Base-by-base conservation (phyloP, 2,888 invertebrate genomes). In the Stenichneumon culpator region DNA sequence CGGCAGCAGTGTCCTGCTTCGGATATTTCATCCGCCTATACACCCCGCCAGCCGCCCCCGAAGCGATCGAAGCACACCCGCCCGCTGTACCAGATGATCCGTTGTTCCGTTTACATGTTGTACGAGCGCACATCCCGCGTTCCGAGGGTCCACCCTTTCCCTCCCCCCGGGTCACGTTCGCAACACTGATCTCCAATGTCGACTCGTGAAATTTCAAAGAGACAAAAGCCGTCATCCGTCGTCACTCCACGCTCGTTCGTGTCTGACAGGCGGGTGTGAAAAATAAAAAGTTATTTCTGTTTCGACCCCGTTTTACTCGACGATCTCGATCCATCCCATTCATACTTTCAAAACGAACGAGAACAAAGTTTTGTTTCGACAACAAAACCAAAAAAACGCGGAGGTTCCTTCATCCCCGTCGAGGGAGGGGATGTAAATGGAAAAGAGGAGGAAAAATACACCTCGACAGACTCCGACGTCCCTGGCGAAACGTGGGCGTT, bases 161-260 rank as follows among this genome's bases (percentile, higher is more conserved):
- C 11, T 3, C 44, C 57, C 80, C 80, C 65, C 57, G 67, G 83
- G 80, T 83, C 84, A 68, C 80, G 77, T 84, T 82, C 65, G 63
- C 84, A 74, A 82, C 68, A 79, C 82, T 68, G 73, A 84, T 84
- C 78, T 82, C 69, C 81, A 82, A 84, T 79, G 73, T 84, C 84
- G 73, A 67, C 63, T 78, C 78, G 69, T 60, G 63, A 65, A 60
- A 63, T 81, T 81, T 50, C 67, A 44, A 72, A 77, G 73, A 54
- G 81, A 73, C 36, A 50, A 69, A 81, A 84, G 52, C 54, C 77
- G 78, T 84, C 84, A 80, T 73, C 63, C 39, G 60, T 60, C 75
- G 68, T 84, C 72, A 74, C 67, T 57, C 72, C 67, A 36, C 36
- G 50, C 65, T 63, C 72, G 68, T 69, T 74, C 50, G 52, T 44